Conservation (phyloP, 1,140 invertebrate species). For the Penaeus japonicus region DNA sequence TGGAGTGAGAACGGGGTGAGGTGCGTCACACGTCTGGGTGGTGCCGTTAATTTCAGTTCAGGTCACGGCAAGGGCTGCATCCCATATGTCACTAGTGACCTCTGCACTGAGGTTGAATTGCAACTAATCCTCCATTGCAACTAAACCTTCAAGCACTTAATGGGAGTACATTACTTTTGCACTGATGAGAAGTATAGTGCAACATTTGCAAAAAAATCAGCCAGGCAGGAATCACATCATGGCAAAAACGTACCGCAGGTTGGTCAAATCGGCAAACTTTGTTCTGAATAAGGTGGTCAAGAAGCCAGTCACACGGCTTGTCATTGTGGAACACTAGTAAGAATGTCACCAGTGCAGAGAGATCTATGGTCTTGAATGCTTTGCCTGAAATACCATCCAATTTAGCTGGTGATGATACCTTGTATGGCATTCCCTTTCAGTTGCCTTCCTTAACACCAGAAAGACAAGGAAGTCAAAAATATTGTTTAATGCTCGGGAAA, state of each 20-base stretch:
- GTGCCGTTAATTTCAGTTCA: not conserved
- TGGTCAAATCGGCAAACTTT: slow-evolving; percentile 68
- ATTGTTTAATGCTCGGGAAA: no score
- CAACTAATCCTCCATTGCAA: no score
- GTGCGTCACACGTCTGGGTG: not conserved
- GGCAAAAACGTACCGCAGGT: slow-evolving; percentile 62
- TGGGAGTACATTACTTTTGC: not conserved
- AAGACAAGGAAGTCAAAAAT: not conserved
- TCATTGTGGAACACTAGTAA: slow-evolving; percentile 68
- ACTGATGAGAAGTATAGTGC: slow-evolving; percentile 7
- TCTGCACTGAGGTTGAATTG: no score
- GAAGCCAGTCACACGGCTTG: slow-evolving; percentile 69
- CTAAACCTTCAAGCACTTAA: not conserved
- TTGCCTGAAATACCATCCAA: slow-evolving; percentile 63
- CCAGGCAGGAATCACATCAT: not conserved
- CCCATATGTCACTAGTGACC: no score
- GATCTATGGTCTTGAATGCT: slow-evolving; percentile 66
- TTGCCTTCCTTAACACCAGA: not conserved
- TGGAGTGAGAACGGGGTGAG: not conserved
- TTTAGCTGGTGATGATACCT: slow-evolving; percentile 61
- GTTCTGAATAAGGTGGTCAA: slow-evolving; percentile 66
- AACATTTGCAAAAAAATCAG: slow-evolving; percentile 20
- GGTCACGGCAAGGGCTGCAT: no score
- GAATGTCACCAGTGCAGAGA: slow-evolving; percentile 66
- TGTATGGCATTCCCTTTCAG: slow-evolving; percentile 59